Base-by-base conservation (phyloP, 2,797 vertebrate genomes). In the Enteromius treurensis region DNA sequence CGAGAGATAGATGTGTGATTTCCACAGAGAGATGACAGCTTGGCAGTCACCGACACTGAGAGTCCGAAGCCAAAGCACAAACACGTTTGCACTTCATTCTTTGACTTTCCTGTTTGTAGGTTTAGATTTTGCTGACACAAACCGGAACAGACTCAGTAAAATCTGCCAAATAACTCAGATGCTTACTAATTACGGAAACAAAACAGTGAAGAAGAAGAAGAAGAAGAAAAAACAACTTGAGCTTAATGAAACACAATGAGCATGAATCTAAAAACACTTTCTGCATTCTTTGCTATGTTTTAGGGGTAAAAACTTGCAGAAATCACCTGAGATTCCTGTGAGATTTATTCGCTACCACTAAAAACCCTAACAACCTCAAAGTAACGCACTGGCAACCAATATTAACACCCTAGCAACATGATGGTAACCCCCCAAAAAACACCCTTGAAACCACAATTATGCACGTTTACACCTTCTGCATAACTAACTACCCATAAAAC, bases 21-120 rank as follows among this genome's bases (percentile, higher is more conserved):
- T 90, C n/a, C 6, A 90, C 88, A 90, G 90, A 91, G 92, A 91
- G 93, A 91, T 89, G 90, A 79, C 77, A 92, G 90, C 84, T 87
- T 5, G 32, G 81, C 80, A 17, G 13, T 45, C 67, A 81, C 76
- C 10, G 64, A 80, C 14, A 62, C n/a, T 1, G 17, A 60, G 68
- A 47, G 55, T 70, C 11, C 11, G 2, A 5, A 68, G 45, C n/a
- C 51, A 80, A 42, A 80, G 29, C 8, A n/a, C 42, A 67, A 67
- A 67, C 62, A 23, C 64, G 51, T 23, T 75, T 58, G 23, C 32
- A 29, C 5, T 32, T 15, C 2, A 19, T 79, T 79, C 60, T 49
- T 19, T 5, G 29, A 23, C 62, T 45, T 64, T 77, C 26, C 58
- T 32, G 26, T 77, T 47, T 32, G 17, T 47, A 47, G 15, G 64